A percentile compares a stretch with the other conserved stretches of the same genome.
Evolutionary conservation across 2,113 vertebrate species (phyloP).

Genomic region (Silurus asotus): DNA sequence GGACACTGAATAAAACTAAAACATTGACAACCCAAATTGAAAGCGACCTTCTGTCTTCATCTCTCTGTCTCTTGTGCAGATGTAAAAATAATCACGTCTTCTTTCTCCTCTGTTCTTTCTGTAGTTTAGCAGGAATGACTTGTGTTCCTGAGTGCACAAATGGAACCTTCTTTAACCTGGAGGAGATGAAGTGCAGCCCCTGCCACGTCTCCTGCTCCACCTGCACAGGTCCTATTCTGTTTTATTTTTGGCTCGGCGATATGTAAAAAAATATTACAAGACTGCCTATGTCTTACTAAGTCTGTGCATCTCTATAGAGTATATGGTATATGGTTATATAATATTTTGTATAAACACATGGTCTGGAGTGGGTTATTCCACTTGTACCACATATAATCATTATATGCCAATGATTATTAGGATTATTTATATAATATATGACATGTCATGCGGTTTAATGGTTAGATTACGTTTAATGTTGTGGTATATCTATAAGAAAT

Average conservation of each 20-base stretch:
- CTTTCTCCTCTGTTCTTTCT: slow-evolving; percentile 23
- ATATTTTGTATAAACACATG: background rate
- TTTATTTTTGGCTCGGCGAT: background rate
- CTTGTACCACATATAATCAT: background rate
- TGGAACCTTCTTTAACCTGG: slow-evolving; percentile 81
- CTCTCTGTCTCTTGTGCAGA: background rate
- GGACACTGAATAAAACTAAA: background rate
- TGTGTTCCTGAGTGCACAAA: slow-evolving; percentile 83
- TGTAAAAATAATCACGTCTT: background rate
- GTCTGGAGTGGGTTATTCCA: background rate
- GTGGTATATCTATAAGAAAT: background rate
- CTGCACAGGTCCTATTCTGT: slow-evolving; percentile 75
- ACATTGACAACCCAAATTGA: background rate
- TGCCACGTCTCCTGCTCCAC: slow-evolving; percentile 79
- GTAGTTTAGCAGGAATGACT: slow-evolving; percentile 82
- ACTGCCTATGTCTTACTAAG: background rate
- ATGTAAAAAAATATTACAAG: background rate
- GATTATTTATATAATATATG: background rate
- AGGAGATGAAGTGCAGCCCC: slow-evolving; percentile 76
- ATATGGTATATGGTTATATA: background rate
- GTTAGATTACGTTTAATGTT: background rate
- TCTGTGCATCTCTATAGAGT: too few species aligned
- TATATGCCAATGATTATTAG: background rate
- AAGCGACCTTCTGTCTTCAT: background rate
- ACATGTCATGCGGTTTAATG: background rate